A percentile compares a stretch with the other conserved stretches of the same genome.
Evolutionary conservation across 2,888 invertebrate genomes (phyloP).

Genomic region (Ophion ventricosus): DNA sequence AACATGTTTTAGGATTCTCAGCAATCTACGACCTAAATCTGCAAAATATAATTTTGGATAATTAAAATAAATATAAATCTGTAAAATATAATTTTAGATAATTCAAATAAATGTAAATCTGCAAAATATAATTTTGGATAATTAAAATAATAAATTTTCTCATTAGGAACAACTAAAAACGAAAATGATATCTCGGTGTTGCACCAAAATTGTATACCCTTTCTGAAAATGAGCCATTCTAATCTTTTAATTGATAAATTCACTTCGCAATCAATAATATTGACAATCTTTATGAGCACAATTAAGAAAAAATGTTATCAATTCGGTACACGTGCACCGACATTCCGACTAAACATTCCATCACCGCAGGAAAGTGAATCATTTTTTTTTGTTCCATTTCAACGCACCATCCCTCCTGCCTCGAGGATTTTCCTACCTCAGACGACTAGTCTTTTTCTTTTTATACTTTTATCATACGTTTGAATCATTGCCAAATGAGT

Average conservation of each 20-base stretch:
- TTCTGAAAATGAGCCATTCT: too few species aligned
- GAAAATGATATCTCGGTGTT: too few species aligned
- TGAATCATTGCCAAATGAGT: background rate
- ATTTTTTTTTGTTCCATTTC: background rate
- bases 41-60: background rate
- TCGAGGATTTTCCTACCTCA: too few species aligned
- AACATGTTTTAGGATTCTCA: background rate
- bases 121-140: background rate
- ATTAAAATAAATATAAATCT: background rate
- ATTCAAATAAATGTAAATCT: too few species aligned
- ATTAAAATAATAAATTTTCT: too few species aligned
- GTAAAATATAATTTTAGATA: background rate
- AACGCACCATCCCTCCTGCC: background rate
- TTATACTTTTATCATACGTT: background rate
- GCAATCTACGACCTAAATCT: background rate
- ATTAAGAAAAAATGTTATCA: background rate
- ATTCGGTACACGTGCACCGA: background rate
- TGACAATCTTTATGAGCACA: background rate
- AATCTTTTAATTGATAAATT: background rate
- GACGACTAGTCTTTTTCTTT: background rate
- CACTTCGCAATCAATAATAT: background rate
- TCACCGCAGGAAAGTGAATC: too few species aligned
- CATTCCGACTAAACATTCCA: background rate
- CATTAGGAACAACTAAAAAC: too few species aligned
- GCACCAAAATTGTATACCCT: too few species aligned